Evolutionary conservation across 2,113 vertebrate genomes (phyloP), one percentile per base, ranked within the genome.

Genomic region (Odobenus rosmarus): DNA sequence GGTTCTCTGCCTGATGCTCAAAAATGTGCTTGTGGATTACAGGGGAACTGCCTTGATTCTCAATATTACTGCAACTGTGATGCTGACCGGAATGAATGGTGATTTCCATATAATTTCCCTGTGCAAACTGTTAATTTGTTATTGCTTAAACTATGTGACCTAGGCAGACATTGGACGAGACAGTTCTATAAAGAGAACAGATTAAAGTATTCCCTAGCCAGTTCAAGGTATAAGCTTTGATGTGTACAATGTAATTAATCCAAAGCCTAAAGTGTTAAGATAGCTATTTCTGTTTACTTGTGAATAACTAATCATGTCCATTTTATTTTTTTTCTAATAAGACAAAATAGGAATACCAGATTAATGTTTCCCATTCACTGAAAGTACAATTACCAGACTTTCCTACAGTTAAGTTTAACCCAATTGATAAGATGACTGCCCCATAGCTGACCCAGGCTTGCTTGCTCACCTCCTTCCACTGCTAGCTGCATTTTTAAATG

Each of bases 61-160:
- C 99, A 98, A 0, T 98, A 99, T 97, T 98, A 98, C 96, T 99
- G 99, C 98, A 99, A 99, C 98, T 99, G 99, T 93, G 99, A 99
- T 64, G 99, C 99, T 0, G 99, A 99, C 98, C 98, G 97, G 80
- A 98, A 97, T 46, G 99, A 99, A 98, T 99, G 99, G 99, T 99
- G 99, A 99, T 82, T 97, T 95, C 28, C 90, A 80, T 88, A 71
- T 69, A 80, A 8, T 96, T 97, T 97, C 1, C 11, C 93, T 98
- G 46, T 93, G 57, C 21, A 51, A 12, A 85, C 39, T 87, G 86
- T 49, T 49, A 10, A 61, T 59, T 79, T 80, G 2, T 36, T 93
- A 74, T 88, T 72, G 18, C 16, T 95, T 61, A 33, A 23, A 69
- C 33, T 57, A 33, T 76, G 46, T 36, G 39, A 3, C n/a, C 86